Evolutionary conservation across 2,113 vertebrate species (phyloP).

Genomic region (Amphiprion percula): DNA sequence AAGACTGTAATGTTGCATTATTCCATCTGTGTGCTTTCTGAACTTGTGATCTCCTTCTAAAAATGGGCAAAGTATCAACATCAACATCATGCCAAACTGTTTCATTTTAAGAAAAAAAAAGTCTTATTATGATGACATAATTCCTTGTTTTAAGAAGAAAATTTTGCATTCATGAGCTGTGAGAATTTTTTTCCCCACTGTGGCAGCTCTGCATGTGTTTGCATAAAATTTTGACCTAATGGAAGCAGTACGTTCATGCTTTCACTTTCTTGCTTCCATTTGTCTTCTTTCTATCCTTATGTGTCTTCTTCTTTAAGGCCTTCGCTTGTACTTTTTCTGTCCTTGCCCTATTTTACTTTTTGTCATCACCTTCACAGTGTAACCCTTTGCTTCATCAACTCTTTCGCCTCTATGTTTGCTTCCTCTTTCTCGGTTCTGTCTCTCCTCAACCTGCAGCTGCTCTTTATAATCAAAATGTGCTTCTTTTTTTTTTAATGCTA

Average conservation of each 20-base stretch:
- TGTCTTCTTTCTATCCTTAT: background rate
- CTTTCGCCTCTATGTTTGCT: background rate
- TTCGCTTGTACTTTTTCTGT: background rate
- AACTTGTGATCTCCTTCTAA: background rate
- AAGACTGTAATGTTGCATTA: background rate
- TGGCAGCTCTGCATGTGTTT: constrained; percentile 10
- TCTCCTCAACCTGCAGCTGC: constrained; percentile 1
- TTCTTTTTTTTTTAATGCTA: constrained; percentile 14
- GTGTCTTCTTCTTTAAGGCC: background rate
- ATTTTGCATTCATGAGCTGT: constrained; percentile 15
- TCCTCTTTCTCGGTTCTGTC: background rate
- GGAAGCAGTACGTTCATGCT: background rate
- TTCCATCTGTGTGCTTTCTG: background rate
- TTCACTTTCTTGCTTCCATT: background rate
- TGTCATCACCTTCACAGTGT: background rate
- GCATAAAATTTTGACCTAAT: background rate
- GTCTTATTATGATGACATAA: constrained; percentile 1
- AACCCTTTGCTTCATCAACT: background rate
- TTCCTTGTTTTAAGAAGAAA: background rate
- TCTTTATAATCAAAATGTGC: constrained; percentile 26
- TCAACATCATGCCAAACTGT: background rate
- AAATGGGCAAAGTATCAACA: background rate
- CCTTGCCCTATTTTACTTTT: background rate
- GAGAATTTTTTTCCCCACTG: background rate
- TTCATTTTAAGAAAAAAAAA: constrained; percentile 12